Evolutionary conservation across 2,888 invertebrate genomes (phyloP).

Genomic region (Aporophyla lueneburgensis): DNA sequence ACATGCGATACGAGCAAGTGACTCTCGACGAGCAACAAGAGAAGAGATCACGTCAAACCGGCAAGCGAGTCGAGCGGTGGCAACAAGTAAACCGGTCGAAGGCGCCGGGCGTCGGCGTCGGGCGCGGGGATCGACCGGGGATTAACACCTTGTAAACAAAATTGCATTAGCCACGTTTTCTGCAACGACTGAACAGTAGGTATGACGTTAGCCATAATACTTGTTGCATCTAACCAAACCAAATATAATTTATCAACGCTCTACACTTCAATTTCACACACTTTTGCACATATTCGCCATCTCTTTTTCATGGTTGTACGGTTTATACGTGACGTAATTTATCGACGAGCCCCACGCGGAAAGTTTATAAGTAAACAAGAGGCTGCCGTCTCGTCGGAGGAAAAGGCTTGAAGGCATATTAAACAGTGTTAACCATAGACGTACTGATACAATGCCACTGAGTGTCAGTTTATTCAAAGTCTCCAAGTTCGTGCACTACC

Average conservation of each 20-base stretch:
- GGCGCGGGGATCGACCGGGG: slow-evolving; percentile 79
- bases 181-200: slow-evolving; percentile 67
- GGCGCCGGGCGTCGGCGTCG: slow-evolving; percentile 86
- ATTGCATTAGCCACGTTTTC: slow-evolving; percentile 84
- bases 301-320: slow-evolving; percentile 42
- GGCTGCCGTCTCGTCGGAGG: slow-evolving; percentile 25
- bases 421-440: slow-evolving; percentile 57
- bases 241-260: slow-evolving; percentile 52
- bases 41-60: slow-evolving; percentile 90
- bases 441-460: slow-evolving; percentile 67
- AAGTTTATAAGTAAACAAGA: slow-evolving; percentile 46
- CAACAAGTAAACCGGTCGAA: slow-evolving; percentile 88
- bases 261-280: slow-evolving; percentile 51
- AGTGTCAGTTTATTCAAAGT: slow-evolving; percentile 67
- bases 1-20: slow-evolving; percentile 86
- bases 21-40: slow-evolving; percentile 84
- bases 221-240: slow-evolving; percentile 49
- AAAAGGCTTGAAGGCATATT: slow-evolving; percentile 59
- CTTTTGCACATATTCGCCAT: slow-evolving; percentile 51
- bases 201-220: slow-evolving; percentile 64
- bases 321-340: slow-evolving; percentile 53
- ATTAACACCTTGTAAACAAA: slow-evolving; percentile 89
- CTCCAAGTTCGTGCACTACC: slow-evolving; percentile 57
- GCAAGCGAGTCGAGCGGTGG: slow-evolving; percentile 85
- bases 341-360: slow-evolving; percentile 34